A percentile compares a stretch with the other conserved stretches of the same genome.
Conservation (phyloP, 2,888 invertebrate genomes). For the Rotaria socialis region DNA sequence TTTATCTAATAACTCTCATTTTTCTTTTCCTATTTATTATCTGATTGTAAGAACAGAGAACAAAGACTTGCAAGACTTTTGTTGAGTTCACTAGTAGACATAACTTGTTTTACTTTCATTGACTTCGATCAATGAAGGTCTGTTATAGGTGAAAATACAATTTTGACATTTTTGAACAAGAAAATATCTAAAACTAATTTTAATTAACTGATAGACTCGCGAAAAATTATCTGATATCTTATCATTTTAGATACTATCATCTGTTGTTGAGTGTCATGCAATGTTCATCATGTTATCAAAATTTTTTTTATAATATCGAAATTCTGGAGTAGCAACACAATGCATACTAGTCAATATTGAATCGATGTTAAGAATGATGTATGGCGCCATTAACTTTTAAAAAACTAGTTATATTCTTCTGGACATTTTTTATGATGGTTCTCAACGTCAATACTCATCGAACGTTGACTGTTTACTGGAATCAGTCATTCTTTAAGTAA, state of each 20-base stretch:
- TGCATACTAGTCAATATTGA: neutral
- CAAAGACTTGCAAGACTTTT: neutral
- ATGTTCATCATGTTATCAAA: neutral
- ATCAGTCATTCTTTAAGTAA: neutral
- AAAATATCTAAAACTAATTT: no score
- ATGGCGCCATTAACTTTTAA: neutral
- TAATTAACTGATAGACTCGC: no score
- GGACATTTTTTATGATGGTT: neutral
- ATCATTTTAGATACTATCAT: neutral
- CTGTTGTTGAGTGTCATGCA: neutral
- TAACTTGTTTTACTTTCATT: neutral
- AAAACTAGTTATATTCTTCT: neutral
- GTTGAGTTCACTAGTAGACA: neutral
- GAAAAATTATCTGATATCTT: no score
- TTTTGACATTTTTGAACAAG: no score
- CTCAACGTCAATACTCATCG: neutral
- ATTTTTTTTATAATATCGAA: neutral
- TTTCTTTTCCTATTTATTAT: neutral
- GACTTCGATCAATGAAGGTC: neutral
- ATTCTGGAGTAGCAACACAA: neutral
- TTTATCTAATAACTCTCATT: neutral
- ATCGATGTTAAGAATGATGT: neutral
- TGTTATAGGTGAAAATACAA: no score
- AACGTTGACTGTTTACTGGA: neutral
- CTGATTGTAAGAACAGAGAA: neutral